Base-by-base conservation (phyloP, 2,888 invertebrate species). In the Acholoe squamosa region DNA sequence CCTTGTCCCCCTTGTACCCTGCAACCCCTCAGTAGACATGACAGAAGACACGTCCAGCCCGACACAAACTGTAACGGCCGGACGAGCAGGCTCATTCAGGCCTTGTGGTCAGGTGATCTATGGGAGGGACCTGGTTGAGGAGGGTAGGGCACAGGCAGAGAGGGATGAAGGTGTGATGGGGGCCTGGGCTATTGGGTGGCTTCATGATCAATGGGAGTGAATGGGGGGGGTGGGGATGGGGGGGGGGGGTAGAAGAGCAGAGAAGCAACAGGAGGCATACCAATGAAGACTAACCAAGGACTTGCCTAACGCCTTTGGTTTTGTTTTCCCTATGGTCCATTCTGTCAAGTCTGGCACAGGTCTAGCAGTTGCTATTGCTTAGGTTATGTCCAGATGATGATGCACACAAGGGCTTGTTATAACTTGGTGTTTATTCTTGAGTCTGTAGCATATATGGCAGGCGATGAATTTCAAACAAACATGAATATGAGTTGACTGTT, bases 21-120 rank as follows among this genome's bases (percentile, higher is more conserved):
- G n/a, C 61, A 61, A 61, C 61, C 61, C 61, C 61, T 61, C 61
- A 61, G 61, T 3, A 19, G 61, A n/a, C 61, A 19, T n/a, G 61
- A 61, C 61, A 61, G 71, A 28, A 71, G 71, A 28, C 71, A 28
- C 71, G 14, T 14, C 71, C 51, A 14, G 28, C 16, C 84, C 22
- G 84, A 84, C 84, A 84, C 84, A 34, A 33, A 43, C 10, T 84
- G 84, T 84, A 84, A 84, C 84, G 84, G 34, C 43, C 84, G 34
- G 84, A 14, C 28, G 84, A 22, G 22, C 84, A 33, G 51, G 16
- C 43, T 84, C 84, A 25, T 84, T 84, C 84, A 33, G 84, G 84
- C 25, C 43, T 25, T 34, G 0, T 84, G 84, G 28, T 7, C 84
- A 84, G 25, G 84, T 51, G 84, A 84, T 84, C 51, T 84, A 84